phyloP scores from a whole-genome alignment of 2,797 vertebrate genomes.

The Coluber constrictor region DNA sequence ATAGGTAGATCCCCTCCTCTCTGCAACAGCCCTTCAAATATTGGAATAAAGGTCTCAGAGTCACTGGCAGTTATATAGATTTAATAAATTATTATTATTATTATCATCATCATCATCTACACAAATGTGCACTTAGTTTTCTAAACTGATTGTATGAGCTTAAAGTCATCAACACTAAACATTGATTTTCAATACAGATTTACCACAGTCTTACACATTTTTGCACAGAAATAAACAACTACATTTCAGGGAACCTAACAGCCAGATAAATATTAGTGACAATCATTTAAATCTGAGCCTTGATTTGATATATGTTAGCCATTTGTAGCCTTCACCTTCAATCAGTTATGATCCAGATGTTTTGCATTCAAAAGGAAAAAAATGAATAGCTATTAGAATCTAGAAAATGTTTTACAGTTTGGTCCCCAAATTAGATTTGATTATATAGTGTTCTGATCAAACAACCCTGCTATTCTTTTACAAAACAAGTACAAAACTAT shows the following conservation, averaged over 20 bases:
- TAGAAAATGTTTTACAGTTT: conserved; percentile 41
- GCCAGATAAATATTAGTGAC: background rate
- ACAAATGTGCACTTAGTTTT: background rate
- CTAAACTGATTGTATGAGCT: background rate
- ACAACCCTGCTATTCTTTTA: background rate
- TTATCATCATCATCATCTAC: background rate
- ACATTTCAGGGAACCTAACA: background rate
- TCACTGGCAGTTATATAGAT: background rate
- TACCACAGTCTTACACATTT: background rate
- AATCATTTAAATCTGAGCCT: background rate
- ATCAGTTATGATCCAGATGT: conserved; percentile 47
- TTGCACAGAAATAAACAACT: background rate
- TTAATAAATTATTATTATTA: background rate
- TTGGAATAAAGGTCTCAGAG: background rate
- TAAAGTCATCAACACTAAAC: background rate
- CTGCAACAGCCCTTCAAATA: no score
- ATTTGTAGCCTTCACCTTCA: background rate
- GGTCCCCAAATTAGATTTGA: conserved; percentile 38
- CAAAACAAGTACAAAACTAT: background rate
- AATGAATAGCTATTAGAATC: conserved; percentile 50
- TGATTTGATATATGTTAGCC: background rate
- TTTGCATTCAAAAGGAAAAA: conserved; percentile 43
- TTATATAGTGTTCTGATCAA: conserved; percentile 41
- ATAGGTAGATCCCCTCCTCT: no score
- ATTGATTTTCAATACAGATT: background rate